Percentiles rank a stretch among this genome's conserved stretches.
Conservation (phyloP, 2,888 invertebrate species). For the Sepioteuthis lessoniana region DNA sequence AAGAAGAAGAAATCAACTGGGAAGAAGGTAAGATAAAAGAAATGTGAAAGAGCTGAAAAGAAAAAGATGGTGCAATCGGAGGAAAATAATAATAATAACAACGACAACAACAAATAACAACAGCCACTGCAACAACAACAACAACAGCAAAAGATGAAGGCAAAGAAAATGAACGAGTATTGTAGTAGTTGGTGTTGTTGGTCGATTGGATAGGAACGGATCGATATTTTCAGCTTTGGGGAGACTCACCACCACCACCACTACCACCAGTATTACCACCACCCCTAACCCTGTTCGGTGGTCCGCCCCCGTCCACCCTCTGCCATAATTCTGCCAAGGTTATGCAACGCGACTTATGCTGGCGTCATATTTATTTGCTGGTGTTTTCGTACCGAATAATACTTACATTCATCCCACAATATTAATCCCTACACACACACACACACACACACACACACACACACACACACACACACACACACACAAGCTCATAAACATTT, state of each 20-base stretch:
- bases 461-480: not conserved
- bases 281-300: not conserved
- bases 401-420: not conserved
- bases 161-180: not conserved
- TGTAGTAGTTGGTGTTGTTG: slow-evolving; percentile 33
- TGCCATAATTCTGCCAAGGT: not conserved
- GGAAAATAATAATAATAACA: not conserved
- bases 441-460: not conserved
- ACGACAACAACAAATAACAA: not conserved
- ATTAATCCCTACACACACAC: not conserved
- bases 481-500: not conserved
- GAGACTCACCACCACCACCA: not conserved
- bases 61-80: not conserved
- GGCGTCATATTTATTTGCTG: slow-evolving; percentile 9
- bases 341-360: not conserved
- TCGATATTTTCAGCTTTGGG: slow-evolving; percentile 33
- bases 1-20: too few species aligned
- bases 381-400: not conserved
- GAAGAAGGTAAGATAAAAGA: too few species aligned
- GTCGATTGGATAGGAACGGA: not conserved
- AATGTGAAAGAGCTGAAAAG: not conserved
- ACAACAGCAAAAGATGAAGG: not conserved
- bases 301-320: not conserved
- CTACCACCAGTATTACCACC: not conserved
- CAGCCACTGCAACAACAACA: not conserved